These are phyloP conservation scores for Rhinoptilus africanus DNA, from an alignment of 2,113 vertebrate species.

Conservation along the genomic window DNA sequence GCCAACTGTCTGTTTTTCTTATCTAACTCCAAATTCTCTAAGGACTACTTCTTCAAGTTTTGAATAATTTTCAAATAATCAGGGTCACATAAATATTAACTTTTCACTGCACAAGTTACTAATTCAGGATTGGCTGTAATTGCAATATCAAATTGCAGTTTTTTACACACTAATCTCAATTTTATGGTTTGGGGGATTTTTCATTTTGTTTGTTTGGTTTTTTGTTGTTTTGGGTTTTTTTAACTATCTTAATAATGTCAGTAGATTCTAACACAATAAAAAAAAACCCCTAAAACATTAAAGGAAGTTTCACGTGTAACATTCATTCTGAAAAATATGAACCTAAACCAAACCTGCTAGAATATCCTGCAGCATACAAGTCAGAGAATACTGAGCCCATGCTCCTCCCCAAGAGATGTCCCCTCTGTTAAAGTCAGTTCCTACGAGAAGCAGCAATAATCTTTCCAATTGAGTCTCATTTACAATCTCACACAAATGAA, in stretches of 20 bases:
- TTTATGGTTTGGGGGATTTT: not conserved
- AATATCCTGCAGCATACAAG: slow-evolving; percentile 98
- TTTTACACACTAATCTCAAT: not conserved
- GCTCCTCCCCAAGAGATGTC: slow-evolving; percentile 99
- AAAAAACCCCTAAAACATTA: accelerated
- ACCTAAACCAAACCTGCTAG: slow-evolving; percentile 84
- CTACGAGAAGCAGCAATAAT: slow-evolving; percentile 91
- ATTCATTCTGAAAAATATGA: not conserved
- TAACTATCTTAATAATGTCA: not conserved
- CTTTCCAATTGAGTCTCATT: slow-evolving; percentile 96
- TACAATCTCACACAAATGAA: slow-evolving; percentile 96
- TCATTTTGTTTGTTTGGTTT: too few species aligned
- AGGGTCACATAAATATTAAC: not conserved
- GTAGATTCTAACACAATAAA: not conserved
- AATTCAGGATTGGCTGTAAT: not conserved
- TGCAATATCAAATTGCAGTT: not conserved
- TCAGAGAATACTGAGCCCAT: slow-evolving; percentile 98
- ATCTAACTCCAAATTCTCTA: not conserved
- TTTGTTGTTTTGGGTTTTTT: not conserved
- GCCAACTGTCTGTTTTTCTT: not conserved
- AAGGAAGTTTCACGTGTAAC: not conserved
- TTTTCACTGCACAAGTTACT: not conserved
- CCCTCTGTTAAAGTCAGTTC: slow-evolving; percentile 97
- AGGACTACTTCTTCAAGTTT: not conserved
- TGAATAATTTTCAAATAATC: not conserved